These are phyloP conservation scores for Corydoras sp. DNA, from an alignment of 2,113 vertebrate species.

Conservation along the genomic window DNA sequence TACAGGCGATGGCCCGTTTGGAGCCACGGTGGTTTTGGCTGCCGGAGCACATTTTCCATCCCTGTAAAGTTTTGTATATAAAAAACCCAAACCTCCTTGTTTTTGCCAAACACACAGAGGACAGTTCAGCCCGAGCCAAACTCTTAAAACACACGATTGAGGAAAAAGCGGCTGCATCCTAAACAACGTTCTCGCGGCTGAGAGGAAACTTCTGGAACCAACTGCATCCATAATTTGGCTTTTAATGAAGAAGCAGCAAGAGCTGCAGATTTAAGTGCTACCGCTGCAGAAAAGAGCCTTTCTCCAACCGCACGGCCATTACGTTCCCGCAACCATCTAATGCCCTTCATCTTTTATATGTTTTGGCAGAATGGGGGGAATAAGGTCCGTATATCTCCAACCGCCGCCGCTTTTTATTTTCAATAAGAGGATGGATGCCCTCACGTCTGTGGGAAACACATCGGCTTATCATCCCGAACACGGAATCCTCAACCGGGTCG, in stretches of 20 bases:
- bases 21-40: constrained; percentile 43
- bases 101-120: constrained; percentile 39
- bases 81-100: constrained; percentile 32
- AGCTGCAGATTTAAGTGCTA: background rate
- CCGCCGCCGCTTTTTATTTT: too few species aligned
- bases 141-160: constrained; percentile 28
- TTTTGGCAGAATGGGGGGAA: too few species aligned
- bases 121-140: constrained; percentile 22
- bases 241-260: background rate
- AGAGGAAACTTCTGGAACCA: background rate
- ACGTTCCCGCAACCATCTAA: background rate
- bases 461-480: too few species aligned
- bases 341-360: too few species aligned
- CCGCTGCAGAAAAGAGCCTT: background rate
- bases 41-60: constrained; percentile 35
- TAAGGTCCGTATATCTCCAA: too few species aligned
- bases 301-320: background rate
- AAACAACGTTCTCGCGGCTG: constrained; percentile 12
- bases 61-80: constrained; percentile 37
- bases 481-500: too few species aligned
- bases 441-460: too few species aligned
- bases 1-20: constrained; percentile 33
- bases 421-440: too few species aligned
- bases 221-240: background rate
- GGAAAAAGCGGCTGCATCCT: constrained; percentile 11